phyloP scores from a whole-genome alignment of 1,140 invertebrate species.

The Spodoptera frugiperda region DNA sequence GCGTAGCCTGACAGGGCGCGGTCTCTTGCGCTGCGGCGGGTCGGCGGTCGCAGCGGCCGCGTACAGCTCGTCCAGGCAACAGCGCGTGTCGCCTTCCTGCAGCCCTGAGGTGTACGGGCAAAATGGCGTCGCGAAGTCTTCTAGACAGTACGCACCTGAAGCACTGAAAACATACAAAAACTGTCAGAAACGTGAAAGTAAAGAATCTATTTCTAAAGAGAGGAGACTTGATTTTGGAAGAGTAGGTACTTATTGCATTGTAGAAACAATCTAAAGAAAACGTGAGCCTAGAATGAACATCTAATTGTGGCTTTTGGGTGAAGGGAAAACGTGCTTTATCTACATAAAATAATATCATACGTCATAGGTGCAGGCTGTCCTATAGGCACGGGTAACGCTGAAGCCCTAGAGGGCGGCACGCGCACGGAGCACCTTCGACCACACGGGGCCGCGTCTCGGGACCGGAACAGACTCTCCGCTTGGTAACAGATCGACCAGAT shows the following conservation, averaged over 20 bases:
- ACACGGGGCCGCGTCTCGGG: slow-evolving; percentile 88
- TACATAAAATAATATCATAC: slow-evolving; percentile 60
- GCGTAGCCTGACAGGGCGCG: slow-evolving; percentile 52
- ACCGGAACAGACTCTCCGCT: slow-evolving; percentile 88
- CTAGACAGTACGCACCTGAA: slow-evolving; percentile 89
- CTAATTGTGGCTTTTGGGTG: too few relatives aligned
- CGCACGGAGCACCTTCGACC: slow-evolving; percentile 89
- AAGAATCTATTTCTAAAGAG: too few relatives aligned
- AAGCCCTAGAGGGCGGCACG: slow-evolving; percentile 83
- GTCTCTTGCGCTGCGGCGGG: slow-evolving; percentile 54
- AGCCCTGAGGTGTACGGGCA: slow-evolving; percentile 87
- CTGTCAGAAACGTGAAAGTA: too few relatives aligned
- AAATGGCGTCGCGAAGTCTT: slow-evolving; percentile 88
- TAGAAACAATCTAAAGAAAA: too few relatives aligned
- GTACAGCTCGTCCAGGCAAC: slow-evolving; percentile 86
- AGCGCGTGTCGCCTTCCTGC: slow-evolving; percentile 88
- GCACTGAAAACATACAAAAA: slow-evolving; percentile 75
- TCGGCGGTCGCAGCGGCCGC: slow-evolving; percentile 67
- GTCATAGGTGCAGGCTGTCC: slow-evolving; percentile 84
- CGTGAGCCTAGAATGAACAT: too few relatives aligned
- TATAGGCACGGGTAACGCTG: slow-evolving; percentile 80
- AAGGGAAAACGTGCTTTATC: too few relatives aligned
- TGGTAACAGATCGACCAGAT: slow-evolving; percentile 91
- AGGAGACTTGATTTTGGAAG: too few relatives aligned
- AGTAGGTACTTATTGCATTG: too few relatives aligned